Evolutionary conservation across 1,140 invertebrate genomes (phyloP).

Genomic region (Goniozus legneri): DNA sequence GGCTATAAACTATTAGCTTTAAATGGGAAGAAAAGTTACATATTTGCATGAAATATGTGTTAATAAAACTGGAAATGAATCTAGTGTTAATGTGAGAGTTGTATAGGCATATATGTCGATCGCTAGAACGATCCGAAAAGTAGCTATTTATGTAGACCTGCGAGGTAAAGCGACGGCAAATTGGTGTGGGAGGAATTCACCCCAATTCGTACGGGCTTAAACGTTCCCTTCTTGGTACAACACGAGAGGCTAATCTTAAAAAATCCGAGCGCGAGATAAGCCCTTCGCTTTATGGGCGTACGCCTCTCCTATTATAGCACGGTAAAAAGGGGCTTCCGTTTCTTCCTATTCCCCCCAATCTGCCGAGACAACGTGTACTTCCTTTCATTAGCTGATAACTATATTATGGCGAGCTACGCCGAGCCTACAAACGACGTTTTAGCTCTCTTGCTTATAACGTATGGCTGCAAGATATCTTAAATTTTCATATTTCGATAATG

Average conservation of each 20-base stretch:
- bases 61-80: too few species aligned
- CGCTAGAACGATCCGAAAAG: slow-evolving; percentile 48
- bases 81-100: too few species aligned
- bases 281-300: slow-evolving; percentile 26
- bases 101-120: slow-evolving; percentile 18
- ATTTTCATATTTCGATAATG: too few species aligned
- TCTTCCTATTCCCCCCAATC: neutral
- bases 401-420: slow-evolving; percentile 35
- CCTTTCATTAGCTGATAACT: slow-evolving; percentile 52
- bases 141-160: slow-evolving; percentile 51
- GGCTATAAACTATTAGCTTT: too few species aligned
- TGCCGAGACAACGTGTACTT: slow-evolving; percentile 14
- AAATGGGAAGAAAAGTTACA: too few species aligned
- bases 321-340: too few species aligned
- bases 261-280: slow-evolving; percentile 39
- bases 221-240: slow-evolving; percentile 47
- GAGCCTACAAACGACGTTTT: slow-evolving; percentile 47
- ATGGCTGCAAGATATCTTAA: too few species aligned
- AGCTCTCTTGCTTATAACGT: too few species aligned
- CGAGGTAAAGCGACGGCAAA: slow-evolving; percentile 20
- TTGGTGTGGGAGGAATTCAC: neutral
- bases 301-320: too few species aligned
- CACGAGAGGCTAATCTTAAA: slow-evolving; percentile 52
- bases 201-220: slow-evolving; percentile 38
- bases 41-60: too few species aligned